These are phyloP conservation scores for Uria aalge DNA, from an alignment of 2,113 vertebrate genomes.

Conservation along the genomic window DNA sequence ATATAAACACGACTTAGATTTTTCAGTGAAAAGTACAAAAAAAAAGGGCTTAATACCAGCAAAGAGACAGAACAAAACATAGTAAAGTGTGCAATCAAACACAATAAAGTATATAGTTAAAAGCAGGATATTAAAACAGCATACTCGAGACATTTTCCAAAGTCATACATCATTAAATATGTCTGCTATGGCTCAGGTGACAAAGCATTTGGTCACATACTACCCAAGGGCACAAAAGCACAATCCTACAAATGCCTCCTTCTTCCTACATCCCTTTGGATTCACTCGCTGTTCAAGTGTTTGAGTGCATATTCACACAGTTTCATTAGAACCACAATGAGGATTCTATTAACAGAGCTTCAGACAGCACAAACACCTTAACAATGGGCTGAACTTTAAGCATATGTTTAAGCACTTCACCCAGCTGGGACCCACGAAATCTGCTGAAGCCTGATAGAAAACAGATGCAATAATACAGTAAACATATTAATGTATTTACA, in stretches of 20 bases:
- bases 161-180: neutral
- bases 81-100: neutral
- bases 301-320: neutral
- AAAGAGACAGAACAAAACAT: neutral
- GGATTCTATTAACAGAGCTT: slow-evolving; percentile 8
- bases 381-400: slow-evolving; percentile 27
- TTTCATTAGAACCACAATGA: slow-evolving; percentile 2
- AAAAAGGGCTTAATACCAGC: neutral
- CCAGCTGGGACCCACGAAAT: neutral
- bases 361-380: neutral
- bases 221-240: neutral
- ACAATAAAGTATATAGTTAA: neutral
- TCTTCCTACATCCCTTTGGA: neutral
- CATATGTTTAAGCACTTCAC: neutral
- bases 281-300: neutral
- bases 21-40: neutral
- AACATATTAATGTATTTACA: neutral
- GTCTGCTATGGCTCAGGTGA: slow-evolving; percentile 2
- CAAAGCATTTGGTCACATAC: neutral
- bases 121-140: neutral
- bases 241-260: neutral
- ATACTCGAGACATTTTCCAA: neutral
- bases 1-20: neutral
- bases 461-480: neutral
- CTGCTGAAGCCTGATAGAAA: neutral